Percentiles rank a stretch among this genome's conserved stretches.
Evolutionary conservation across 2,113 vertebrate species (phyloP).

Genomic region (Phyllostomus hastatus): DNA sequence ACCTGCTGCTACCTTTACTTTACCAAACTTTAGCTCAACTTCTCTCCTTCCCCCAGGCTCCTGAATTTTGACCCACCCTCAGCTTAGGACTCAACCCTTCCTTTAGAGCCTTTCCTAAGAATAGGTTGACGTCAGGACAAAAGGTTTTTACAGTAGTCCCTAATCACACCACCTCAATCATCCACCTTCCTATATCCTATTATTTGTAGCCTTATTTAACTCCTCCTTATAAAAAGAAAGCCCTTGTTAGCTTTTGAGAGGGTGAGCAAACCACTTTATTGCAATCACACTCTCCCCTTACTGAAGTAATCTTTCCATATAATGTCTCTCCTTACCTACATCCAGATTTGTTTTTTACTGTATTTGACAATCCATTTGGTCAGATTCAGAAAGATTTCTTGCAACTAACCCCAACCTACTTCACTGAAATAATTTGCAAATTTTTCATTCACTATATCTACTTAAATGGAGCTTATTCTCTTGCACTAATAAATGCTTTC

Average conservation of each 20-base stretch:
- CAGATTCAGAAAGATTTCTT: not conserved
- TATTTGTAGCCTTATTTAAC: not conserved
- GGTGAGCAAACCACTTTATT: not conserved
- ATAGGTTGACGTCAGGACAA: not conserved
- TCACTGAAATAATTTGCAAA: conserved; percentile 30
- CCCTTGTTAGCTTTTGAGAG: not conserved
- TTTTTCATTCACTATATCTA: conserved; percentile 34
- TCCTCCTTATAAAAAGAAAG: not conserved
- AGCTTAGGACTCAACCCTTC: not conserved
- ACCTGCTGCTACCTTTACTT: not conserved
- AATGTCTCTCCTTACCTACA: not conserved
- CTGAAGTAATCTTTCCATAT: not conserved
- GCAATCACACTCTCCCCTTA: too few species aligned
- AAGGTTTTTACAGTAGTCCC: not conserved
- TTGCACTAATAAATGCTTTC: not conserved
- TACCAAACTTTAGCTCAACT: not conserved
- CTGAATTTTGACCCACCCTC: not conserved
- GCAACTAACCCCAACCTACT: not conserved
- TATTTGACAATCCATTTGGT: not conserved
- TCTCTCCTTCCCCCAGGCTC: not conserved
- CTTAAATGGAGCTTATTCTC: not conserved
- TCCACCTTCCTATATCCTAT: not conserved
- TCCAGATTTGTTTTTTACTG: not conserved
- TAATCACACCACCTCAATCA: not conserved
- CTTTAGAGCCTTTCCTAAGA: not conserved